Evolutionary conservation across 2,113 vertebrate species (phyloP).

Genomic region (Datnioides undecimradiatus): DNA sequence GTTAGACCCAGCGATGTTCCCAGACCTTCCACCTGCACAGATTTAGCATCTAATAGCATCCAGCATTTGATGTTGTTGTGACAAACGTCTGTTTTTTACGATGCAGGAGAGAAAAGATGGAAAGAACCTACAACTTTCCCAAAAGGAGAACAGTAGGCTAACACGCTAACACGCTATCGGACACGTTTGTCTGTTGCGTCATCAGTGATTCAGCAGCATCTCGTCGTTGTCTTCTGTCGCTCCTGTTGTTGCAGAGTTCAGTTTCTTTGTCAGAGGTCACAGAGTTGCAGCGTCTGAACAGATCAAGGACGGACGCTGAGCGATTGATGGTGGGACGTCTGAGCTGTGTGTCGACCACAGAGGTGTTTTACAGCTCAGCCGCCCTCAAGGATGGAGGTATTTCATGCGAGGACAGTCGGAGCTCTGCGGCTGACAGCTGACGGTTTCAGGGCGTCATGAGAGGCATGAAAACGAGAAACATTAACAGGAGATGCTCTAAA

Average conservation of each 20-base stretch:
- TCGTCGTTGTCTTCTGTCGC: neutral
- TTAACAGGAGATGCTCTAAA: neutral
- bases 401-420: conserved; percentile 35
- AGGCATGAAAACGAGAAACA: neutral
- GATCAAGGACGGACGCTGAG: conserved; percentile 47
- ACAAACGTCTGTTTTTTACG: no score
- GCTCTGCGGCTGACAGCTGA: conserved; percentile 3
- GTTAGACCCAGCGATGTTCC: no score
- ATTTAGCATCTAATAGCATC: no score
- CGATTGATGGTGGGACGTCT: conserved; percentile 23
- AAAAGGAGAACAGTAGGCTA: no score
- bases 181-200: neutral
- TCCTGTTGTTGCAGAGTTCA: neutral
- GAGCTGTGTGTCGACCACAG: conserved; percentile 22
- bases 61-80: no score
- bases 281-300: conserved; percentile 5
- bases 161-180: neutral
- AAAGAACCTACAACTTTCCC: no score
- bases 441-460: conserved; percentile 5
- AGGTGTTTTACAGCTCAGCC: conserved; percentile 58
- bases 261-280: conserved; percentile 30
- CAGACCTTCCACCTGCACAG: no score
- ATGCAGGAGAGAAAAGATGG: no score
- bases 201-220: neutral
- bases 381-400: conserved; percentile 52